phyloP scores from a whole-genome alignment of 2,113 vertebrate species.

The Ia io region DNA sequence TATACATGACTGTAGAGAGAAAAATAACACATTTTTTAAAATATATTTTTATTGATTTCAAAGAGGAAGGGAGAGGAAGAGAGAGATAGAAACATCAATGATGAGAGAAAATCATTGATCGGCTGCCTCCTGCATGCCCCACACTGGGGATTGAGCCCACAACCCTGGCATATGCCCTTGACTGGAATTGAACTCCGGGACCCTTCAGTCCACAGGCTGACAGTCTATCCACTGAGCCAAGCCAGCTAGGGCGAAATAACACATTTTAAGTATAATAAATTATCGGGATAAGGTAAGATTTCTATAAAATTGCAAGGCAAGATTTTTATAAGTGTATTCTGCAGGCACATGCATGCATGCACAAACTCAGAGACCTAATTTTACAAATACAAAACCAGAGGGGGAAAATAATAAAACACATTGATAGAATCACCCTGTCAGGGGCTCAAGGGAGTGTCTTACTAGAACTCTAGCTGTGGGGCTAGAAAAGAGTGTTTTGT shows the following conservation, averaged over 20 bases:
- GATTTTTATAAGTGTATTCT: neutral
- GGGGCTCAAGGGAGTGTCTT: neutral
- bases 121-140: too few species aligned
- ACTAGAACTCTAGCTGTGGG: neutral
- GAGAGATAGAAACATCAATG: too few species aligned
- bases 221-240: too few species aligned
- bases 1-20: neutral
- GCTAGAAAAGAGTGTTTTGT: neutral
- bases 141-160: too few species aligned
- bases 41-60: too few species aligned
- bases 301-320: neutral
- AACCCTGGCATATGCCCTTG: too few species aligned
- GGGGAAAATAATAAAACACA: neutral
- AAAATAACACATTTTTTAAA: neutral
- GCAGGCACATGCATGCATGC: accelerated
- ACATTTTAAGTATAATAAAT: neutral
- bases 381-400: neutral
- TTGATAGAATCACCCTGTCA: neutral
- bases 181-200: too few species aligned
- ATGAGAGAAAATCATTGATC: too few species aligned
- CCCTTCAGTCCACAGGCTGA: too few species aligned
- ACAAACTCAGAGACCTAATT: neutral
- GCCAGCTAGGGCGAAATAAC: too few species aligned
- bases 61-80: too few species aligned
- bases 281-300: neutral